These are phyloP conservation scores for Sminthurides bifidus DNA, from an alignment of 1,140 invertebrate genomes.

Conservation along the genomic window DNA sequence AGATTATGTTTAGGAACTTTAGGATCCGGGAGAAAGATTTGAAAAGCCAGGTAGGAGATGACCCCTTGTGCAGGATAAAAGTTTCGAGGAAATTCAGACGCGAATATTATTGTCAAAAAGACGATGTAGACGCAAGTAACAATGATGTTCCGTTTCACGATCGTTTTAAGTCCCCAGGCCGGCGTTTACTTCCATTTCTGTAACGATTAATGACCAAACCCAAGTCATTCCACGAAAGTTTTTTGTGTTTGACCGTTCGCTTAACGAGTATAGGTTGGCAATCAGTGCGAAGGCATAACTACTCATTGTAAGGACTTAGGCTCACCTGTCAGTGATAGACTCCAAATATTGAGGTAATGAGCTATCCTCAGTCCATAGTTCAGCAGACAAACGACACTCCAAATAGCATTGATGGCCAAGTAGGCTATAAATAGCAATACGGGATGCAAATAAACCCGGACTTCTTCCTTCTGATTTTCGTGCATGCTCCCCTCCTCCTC, in stretches of 20 bases:
- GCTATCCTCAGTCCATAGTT: constrained; percentile 16
- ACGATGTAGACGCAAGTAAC: constrained; percentile 1
- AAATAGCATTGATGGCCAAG: constrained; percentile 3
- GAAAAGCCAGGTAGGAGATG: no score
- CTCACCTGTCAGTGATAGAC: constrained; percentile 5
- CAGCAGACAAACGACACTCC: constrained; percentile 17
- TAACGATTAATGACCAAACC: no score
- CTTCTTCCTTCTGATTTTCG: neutral
- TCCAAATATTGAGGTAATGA: constrained; percentile 21
- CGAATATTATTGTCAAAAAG: neutral
- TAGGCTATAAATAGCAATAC: constrained; percentile 2
- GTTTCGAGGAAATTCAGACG: neutral
- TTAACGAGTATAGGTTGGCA: no score
- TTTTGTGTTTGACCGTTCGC: no score
- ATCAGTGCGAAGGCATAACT: no score
- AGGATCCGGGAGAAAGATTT: no score
- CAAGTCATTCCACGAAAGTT: no score
- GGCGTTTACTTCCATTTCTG: constrained; percentile 24
- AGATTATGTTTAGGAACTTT: no score
- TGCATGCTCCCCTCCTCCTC: neutral
- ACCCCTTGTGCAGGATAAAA: constrained; percentile 1
- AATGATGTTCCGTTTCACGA: neutral
- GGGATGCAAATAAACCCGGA: constrained; percentile 1
- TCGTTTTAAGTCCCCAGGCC: neutral
- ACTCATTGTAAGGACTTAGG: no score